These are phyloP conservation scores for Hyperoplus lanceolatus DNA, from an alignment of 2,797 vertebrate species.

Conservation along the genomic window DNA sequence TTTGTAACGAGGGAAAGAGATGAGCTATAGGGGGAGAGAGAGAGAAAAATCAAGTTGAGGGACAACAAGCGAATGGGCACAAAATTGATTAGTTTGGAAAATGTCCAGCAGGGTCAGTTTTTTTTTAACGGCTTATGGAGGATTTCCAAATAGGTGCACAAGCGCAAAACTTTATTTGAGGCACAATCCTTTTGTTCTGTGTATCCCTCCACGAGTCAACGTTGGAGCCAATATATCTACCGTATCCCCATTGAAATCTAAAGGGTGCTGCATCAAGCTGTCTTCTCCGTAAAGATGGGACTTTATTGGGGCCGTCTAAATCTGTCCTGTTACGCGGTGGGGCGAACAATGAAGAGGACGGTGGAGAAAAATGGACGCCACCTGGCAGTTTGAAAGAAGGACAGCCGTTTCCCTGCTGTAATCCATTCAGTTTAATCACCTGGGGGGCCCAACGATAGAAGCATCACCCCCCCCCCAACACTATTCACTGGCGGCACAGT, in stretches of 20 bases:
- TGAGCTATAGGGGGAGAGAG: constrained; percentile 10
- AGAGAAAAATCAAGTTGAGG: constrained; percentile 33
- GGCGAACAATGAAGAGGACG: constrained; percentile 73
- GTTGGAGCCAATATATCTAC: constrained; percentile 47
- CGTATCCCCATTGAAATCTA: constrained; percentile 66
- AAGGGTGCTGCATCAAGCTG: constrained; percentile 78
- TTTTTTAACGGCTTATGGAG: constrained; percentile 64
- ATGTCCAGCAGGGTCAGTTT: constrained; percentile 68
- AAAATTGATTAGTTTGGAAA: constrained; percentile 77
- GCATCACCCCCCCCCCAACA: constrained; percentile 51
- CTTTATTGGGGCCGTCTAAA: constrained; percentile 81
- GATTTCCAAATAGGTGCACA: constrained; percentile 43
- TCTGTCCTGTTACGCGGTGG: constrained; percentile 72
- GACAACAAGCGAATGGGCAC: constrained; percentile 33
- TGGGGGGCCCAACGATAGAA: constrained; percentile 67
- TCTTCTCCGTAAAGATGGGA: constrained; percentile 69
- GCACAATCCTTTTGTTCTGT: constrained; percentile 61
- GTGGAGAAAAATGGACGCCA: constrained; percentile 81
- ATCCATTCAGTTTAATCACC: constrained; percentile 86
- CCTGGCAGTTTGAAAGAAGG: constrained; percentile 82
- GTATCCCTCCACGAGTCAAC: constrained; percentile 30
- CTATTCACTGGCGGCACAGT: constrained; percentile 70
- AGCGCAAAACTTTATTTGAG: constrained; percentile 24
- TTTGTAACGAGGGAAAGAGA: constrained; percentile 62
- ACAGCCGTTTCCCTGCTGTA: constrained; percentile 81